These are phyloP conservation scores for Corydoras sp. DNA, from an alignment of 2,113 vertebrate genomes.

Conservation along the genomic window DNA sequence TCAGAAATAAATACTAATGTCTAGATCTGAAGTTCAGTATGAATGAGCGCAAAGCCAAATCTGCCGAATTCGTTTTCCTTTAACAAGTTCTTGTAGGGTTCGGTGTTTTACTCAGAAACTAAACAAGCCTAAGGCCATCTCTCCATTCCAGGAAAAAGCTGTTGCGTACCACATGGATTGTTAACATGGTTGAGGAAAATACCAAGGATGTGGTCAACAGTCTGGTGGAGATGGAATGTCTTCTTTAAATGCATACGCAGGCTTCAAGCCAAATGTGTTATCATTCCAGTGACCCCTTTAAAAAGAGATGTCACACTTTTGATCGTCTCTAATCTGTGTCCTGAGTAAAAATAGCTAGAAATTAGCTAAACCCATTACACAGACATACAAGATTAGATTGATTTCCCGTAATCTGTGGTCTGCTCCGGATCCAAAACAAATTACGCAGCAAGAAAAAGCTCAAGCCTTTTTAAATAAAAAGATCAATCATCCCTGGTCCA, in stretches of 20 bases:
- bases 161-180: conserved; percentile 19
- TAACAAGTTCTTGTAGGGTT: background rate
- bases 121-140: background rate
- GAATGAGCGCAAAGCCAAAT: background rate
- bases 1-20: conserved; percentile 9
- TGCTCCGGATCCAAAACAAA: no score
- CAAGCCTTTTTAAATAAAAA: no score
- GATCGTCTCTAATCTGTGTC: no score
- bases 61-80: background rate
- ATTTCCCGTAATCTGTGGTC: no score
- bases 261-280: background rate
- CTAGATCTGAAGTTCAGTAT: background rate
- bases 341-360: no score
- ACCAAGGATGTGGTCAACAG: conserved; percentile 32
- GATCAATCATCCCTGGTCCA: no score
- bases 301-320: no score
- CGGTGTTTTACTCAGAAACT: background rate
- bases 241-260: background rate
- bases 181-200: conserved; percentile 21
- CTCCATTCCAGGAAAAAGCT: conserved; percentile 24
- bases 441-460: no score
- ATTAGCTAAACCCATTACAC: no score
- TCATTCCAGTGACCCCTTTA: no score
- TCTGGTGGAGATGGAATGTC: conserved; percentile 2
- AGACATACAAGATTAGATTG: no score